These are phyloP conservation scores for Euphydryas editha DNA, from an alignment of 2,888 invertebrate genomes.

Conservation along the genomic window DNA sequence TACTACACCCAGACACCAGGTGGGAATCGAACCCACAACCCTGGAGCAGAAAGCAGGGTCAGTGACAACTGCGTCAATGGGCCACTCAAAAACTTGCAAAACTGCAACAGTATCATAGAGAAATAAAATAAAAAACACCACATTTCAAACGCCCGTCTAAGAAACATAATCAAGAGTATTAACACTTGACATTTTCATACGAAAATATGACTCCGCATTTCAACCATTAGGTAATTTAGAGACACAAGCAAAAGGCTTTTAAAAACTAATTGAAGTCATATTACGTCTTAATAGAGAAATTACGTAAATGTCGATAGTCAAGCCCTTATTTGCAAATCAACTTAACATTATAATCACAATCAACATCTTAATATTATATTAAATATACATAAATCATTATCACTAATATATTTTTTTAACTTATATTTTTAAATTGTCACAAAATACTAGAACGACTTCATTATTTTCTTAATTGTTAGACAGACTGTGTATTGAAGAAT, in stretches of 20 bases:
- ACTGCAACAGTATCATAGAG: too few relatives aligned
- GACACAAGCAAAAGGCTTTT: conserved; percentile 2
- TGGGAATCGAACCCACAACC: too few relatives aligned
- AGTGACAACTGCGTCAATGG: too few relatives aligned
- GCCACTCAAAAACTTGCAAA: too few relatives aligned
- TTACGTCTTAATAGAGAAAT: neutral
- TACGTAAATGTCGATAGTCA: neutral
- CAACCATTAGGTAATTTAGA: conserved; percentile 6
- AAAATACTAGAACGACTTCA: too few relatives aligned
- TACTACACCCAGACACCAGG: too few relatives aligned
- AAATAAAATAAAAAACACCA: neutral
- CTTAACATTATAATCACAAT: neutral
- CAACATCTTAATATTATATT: neutral
- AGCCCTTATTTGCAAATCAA: conserved; percentile 2
- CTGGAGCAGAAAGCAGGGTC: too few relatives aligned
- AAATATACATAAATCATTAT: neutral
- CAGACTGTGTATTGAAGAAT: too few relatives aligned
- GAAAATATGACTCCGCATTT: conserved; percentile 5
- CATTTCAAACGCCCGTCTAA: conserved; percentile 3
- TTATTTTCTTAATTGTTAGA: too few relatives aligned
- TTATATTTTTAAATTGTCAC: neutral
- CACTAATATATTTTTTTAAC: neutral
- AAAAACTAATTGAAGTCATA: neutral
- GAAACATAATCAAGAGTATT: neutral
- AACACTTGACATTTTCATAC: conserved; percentile 2